These are phyloP conservation scores for Hucho hucho DNA, from an alignment of 2,113 vertebrate genomes.

Conservation along the genomic window DNA sequence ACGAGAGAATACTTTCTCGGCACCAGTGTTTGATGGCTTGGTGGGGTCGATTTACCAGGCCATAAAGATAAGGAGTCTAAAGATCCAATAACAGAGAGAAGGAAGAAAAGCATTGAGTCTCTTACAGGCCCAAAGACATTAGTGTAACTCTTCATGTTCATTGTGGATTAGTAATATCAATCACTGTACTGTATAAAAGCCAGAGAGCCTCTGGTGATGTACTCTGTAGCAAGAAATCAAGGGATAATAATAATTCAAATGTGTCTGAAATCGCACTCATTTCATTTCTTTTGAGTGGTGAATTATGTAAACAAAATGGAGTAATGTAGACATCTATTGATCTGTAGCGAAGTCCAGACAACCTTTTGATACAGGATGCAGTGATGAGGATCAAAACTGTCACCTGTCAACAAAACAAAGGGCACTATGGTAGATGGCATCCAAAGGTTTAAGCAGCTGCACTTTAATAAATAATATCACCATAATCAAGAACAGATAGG, in stretches of 20 bases:
- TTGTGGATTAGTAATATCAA: constrained; percentile 43
- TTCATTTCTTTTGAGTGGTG: too few species aligned
- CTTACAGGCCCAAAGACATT: not conserved
- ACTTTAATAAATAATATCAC: too few species aligned
- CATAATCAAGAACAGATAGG: too few species aligned
- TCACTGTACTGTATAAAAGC: constrained; percentile 17
- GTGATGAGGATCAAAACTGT: too few species aligned
- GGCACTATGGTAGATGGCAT: too few species aligned
- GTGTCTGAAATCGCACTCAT: too few species aligned
- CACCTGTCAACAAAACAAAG: too few species aligned
- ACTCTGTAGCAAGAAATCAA: constrained; percentile 37
- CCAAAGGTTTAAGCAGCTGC: too few species aligned
- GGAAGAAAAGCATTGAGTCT: not conserved
- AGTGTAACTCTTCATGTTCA: constrained; percentile 24
- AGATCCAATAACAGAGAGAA: not conserved
- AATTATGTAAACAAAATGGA: too few species aligned
- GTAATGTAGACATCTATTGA: too few species aligned
- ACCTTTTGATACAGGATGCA: too few species aligned
- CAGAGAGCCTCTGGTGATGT: constrained; percentile 17
- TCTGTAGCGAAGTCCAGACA: too few species aligned
- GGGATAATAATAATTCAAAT: constrained; percentile 13
- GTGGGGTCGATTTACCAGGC: not conserved
- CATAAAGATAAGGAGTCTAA: constrained; percentile 7
- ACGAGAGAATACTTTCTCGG: not conserved
- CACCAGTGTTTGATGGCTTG: not conserved